Percentiles rank a stretch among this genome's conserved stretches.
These are phyloP conservation scores for Toxonevra muliebris DNA, from an alignment of 2,888 invertebrate genomes.

Conservation along the genomic window DNA sequence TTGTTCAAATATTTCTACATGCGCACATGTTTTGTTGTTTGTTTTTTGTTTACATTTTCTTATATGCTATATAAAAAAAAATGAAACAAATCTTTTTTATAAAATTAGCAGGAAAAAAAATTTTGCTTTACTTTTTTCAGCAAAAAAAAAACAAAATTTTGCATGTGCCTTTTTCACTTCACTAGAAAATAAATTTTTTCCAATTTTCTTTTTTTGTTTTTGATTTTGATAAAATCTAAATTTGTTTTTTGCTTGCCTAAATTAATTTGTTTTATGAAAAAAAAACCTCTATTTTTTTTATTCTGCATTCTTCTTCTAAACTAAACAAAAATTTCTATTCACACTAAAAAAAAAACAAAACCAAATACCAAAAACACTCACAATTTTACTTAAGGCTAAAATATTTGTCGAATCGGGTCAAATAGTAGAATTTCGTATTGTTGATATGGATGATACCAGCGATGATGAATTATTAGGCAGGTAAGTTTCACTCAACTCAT, in stretches of 20 bases:
- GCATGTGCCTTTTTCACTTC: constrained; percentile 12
- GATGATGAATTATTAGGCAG: constrained; percentile 93
- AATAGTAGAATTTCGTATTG: constrained; percentile 72
- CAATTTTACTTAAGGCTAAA: constrained; percentile 53
- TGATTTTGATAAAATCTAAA: neutral
- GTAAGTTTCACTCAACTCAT: constrained; percentile 66
- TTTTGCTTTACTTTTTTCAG: too few species aligned
- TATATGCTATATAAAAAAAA: neutral
- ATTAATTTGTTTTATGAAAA: constrained; percentile 29
- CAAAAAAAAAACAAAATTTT: constrained; percentile 13
- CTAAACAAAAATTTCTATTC: constrained; percentile 28
- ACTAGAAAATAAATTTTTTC: neutral
- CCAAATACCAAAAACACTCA: constrained; percentile 15
- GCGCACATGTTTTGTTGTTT: neutral
- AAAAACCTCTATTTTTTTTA: too few species aligned
- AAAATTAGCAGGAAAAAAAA: constrained; percentile 15
- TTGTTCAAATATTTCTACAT: constrained; percentile 8
- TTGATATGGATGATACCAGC: constrained; percentile 90
- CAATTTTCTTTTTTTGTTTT: constrained; percentile 17
- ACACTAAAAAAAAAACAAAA: constrained; percentile 22
- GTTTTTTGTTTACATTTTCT: constrained; percentile 7
- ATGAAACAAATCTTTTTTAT: neutral
- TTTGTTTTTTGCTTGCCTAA: constrained; percentile 21
- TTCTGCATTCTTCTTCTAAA: constrained; percentile 37
- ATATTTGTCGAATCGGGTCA: constrained; percentile 64